A percentile compares a stretch with the other conserved stretches of the same genome.
These are phyloP conservation scores for Anolis apletophallus DNA, from an alignment of 2,797 vertebrate species.

Conservation along the genomic window DNA sequence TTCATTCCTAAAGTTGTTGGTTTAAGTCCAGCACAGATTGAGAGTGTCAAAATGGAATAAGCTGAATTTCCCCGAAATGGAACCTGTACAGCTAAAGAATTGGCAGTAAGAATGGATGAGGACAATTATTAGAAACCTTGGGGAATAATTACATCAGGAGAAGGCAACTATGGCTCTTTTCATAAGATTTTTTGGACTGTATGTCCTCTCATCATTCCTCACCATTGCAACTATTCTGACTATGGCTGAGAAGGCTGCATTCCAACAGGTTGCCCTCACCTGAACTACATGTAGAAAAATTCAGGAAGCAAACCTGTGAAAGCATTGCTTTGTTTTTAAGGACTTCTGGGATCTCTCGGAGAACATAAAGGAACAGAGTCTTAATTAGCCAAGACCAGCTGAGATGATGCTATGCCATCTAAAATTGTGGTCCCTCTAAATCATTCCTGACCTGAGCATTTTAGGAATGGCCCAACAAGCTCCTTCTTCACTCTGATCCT, in stretches of 20 bases:
- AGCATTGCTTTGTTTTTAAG: neutral
- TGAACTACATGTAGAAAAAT: neutral
- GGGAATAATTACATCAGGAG: neutral
- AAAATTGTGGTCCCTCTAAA: too few species aligned
- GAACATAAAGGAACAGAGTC: too few species aligned
- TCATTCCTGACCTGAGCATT: too few species aligned
- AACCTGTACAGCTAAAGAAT: neutral
- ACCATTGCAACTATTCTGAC: too few species aligned
- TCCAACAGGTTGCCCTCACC: too few species aligned
- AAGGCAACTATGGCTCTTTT: neutral
- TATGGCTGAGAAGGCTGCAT: too few species aligned
- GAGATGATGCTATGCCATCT: too few species aligned
- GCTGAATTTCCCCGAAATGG: neutral
- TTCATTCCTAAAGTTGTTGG: slow-evolving; percentile 33
- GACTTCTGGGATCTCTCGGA: neutral
- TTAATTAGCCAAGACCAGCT: too few species aligned
- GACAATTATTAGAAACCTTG: slow-evolving; percentile 8
- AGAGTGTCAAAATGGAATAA: slow-evolving; percentile 10
- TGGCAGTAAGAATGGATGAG: neutral
- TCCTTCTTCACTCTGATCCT: too few species aligned
- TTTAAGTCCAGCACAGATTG: slow-evolving; percentile 35
- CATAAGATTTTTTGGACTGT: neutral
- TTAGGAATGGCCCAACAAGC: too few species aligned
- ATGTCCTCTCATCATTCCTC: too few species aligned
- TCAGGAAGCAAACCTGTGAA: neutral